Evolutionary conservation across 1,140 invertebrate species (phyloP), one percentile per base, ranked within the genome.

Genomic region (Polypedilum vanderplanki): DNA sequence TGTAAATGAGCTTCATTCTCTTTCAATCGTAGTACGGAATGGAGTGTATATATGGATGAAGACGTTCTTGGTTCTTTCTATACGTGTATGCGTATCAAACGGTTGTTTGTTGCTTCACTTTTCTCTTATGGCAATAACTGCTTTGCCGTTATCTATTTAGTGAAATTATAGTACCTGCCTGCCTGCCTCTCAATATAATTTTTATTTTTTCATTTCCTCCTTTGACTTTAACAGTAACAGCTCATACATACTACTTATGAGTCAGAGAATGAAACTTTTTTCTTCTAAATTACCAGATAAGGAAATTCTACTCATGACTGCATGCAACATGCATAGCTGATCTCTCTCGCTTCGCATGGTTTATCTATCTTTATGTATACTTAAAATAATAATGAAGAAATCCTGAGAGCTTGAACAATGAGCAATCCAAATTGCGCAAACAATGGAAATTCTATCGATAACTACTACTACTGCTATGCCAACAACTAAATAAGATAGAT

Each of bases 21-120:
- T 33, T 33, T n/a, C n/a, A n/a, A n/a, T n/a, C n/a, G 24, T 33
- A 33, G 24, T 33, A 33, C 24, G 24, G 24, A n/a, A n/a, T 33
- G 5, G 24, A 33, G 24, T 33, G 5, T 33, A 5, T 33, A 33
- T 33, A 33, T 33, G 24, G 24, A 33, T 33, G 46, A 57, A 57
- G 46, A 57, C n/a, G 46, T 57, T 57, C 46, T 33, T 57, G 46
- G n/a, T 12, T 57, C 3, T n/a, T n/a, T 15, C 7, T 70, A 22
- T 17, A 70, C 65, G 65, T 70, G 65, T 70, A 70, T 70, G 65
- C 65, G 65, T 70, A 70, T 70, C 17, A 70, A 70, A 70, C 65
- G 65, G 65, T 70, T 70, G 7, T 22, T 70, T 70, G 17, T 18
- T 70, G 17, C 65, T 20, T 70, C 46, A 12, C 10, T 57, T 57